Base-by-base conservation (phyloP, 2,113 vertebrate genomes). In the Sorex fumeus region DNA sequence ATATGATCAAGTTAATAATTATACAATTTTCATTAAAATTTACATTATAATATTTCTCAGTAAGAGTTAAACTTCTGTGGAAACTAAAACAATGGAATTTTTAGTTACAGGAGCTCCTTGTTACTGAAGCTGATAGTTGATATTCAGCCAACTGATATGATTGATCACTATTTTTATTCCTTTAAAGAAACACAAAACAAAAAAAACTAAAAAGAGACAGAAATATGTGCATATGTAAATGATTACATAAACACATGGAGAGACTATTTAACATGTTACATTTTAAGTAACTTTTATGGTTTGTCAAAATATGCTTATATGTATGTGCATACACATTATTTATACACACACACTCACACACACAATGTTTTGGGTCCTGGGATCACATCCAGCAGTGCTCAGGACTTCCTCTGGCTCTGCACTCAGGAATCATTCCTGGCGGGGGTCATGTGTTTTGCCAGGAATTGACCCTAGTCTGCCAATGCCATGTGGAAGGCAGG, bases 251-350 rank as follows among this genome's bases (percentile, higher is more conserved):
- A 64, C 3, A 87, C 25, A 19, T 25, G 23, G 34, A 16, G 21
- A 43, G 27, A 78, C 2, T 50, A 21, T 45, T 71, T 89, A 67
- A 88, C 88, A 13, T n/a, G 0, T 40, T 82, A 18, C 11, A 50
- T 77, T 77, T 84, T 81, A 15, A 78, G 77, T 62, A 11, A 3
- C 10, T n/a, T 74, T 47, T 27, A 15, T 77, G 15, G 28, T 43
- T 94, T 40, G 79, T 72, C 30, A 90, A 71, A 92, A 69, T 19
- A 76, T 40, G 30, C 13, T 53, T 4, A 4, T 80, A 25, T 57
- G 28, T 12, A 9, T 50, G 47, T 50, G 47, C 13, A 6, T 50
- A 50, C 40, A 3, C 40, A 40, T 40, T 40, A 40, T 40, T 40
- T 40, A 40, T 40, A 40, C 7, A 40, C 40, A 40, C 40, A 40